Conservation (phyloP, 2,113 vertebrate species). For the Mixornis gularis region DNA sequence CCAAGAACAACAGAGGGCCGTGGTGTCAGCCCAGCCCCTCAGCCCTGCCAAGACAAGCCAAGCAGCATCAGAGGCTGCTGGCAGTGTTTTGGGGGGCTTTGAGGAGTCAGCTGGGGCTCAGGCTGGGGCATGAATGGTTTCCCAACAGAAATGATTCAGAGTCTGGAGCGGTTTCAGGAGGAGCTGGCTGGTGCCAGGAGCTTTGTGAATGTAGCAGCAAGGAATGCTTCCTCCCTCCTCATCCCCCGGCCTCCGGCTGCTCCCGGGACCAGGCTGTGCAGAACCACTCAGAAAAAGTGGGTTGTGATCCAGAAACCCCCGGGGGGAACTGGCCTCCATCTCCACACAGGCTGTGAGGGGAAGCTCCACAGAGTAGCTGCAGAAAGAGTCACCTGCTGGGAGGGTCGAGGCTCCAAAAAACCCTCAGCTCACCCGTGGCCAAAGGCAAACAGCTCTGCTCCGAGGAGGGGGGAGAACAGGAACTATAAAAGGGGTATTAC, state of each 20-base stretch:
- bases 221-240: slow-evolving; percentile 50
- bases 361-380: neutral
- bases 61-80: neutral
- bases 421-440: neutral
- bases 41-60: neutral
- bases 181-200: slow-evolving; percentile 45
- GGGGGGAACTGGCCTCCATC: neutral
- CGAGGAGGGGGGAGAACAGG: neutral
- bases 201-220: slow-evolving; percentile 43
- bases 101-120: slow-evolving; percentile 6
- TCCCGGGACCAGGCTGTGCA: neutral
- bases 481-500: neutral
- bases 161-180: slow-evolving; percentile 55
- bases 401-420: neutral
- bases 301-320: neutral
- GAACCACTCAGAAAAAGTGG: neutral
- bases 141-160: slow-evolving; percentile 47
- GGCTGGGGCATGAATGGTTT: slow-evolving; percentile 46
- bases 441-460: neutral
- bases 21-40: neutral
- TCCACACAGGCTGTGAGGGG: neutral
- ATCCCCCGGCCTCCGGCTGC: neutral
- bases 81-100: neutral
- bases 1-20: neutral
- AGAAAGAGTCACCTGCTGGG: neutral